Conservation (phyloP, 2,888 invertebrate genomes). For the Didymodactylos carnosus region DNA sequence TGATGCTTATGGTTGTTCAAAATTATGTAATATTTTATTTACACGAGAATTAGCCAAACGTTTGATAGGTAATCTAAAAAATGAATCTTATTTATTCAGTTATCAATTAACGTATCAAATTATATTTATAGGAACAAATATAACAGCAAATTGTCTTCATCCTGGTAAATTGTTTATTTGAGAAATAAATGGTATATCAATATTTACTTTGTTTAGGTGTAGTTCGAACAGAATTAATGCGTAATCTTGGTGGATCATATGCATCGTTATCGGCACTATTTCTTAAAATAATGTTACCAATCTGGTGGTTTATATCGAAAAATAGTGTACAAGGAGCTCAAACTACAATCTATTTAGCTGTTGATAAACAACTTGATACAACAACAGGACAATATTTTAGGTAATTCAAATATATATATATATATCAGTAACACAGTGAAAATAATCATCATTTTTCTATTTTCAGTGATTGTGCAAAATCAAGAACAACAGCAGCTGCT, state of each 20-base stretch:
- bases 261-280: neutral
- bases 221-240: neutral
- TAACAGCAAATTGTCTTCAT: neutral
- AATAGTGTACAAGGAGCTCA: constrained; percentile 6
- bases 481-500: neutral
- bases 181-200: neutral
- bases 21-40: constrained; percentile 30
- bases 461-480: constrained; percentile 3
- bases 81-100: neutral
- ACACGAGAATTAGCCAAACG: constrained; percentile 24
- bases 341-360: constrained; percentile 3
- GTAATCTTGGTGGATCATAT: neutral
- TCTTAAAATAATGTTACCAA: neutral
- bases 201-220: neutral
- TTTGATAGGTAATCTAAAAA: constrained; percentile 20
- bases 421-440: neutral
- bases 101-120: too few species aligned
- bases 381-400: constrained; percentile 6
- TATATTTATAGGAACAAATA: neutral
- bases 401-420: neutral
- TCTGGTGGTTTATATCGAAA: neutral
- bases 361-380: neutral
- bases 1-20: constrained; percentile 28
- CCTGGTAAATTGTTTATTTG: neutral
- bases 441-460: too few species aligned